These are phyloP conservation scores for Zenarchopterus dispar DNA, from an alignment of 2,797 vertebrate genomes.

Conservation along the genomic window DNA sequence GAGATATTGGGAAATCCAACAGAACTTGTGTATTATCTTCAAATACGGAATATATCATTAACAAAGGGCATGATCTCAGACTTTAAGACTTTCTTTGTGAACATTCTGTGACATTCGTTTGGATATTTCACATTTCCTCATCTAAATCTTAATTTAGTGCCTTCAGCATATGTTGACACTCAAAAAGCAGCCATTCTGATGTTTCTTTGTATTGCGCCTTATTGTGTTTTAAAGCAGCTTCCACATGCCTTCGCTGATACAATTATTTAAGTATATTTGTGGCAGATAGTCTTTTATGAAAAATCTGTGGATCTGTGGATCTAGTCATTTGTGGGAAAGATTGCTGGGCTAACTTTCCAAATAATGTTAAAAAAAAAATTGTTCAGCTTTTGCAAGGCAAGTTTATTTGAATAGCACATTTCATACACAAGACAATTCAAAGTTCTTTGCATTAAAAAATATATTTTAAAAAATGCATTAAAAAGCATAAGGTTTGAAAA, in stretches of 20 bases:
- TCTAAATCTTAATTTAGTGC: constrained; percentile 79
- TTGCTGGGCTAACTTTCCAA: too few relatives aligned
- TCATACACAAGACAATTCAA: too few relatives aligned
- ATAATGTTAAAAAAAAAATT: background rate
- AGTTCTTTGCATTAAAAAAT: too few relatives aligned
- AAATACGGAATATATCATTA: constrained; percentile 65
- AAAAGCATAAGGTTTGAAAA: too few relatives aligned
- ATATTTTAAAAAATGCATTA: too few relatives aligned
- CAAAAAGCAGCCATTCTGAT: constrained; percentile 65
- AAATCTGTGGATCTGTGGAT: background rate
- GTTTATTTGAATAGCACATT: too few relatives aligned
- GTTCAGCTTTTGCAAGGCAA: background rate
- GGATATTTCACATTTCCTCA: constrained; percentile 73
- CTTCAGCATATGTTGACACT: constrained; percentile 70
- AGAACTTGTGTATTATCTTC: constrained; percentile 80
- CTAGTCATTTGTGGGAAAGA: too few relatives aligned
- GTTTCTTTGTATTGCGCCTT: constrained; percentile 66
- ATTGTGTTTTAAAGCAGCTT: constrained; percentile 67
- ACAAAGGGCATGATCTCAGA: constrained; percentile 76
- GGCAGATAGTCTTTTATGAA: constrained; percentile 31
- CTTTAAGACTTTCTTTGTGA: constrained; percentile 63
- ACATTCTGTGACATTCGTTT: constrained; percentile 65
- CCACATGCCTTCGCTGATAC: constrained; percentile 51
- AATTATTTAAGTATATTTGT: constrained; percentile 34
- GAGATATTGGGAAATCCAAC: constrained; percentile 73